Percentiles rank a stretch among this genome's conserved stretches.
These are phyloP conservation scores for Malurus splendens DNA, from an alignment of 2,797 vertebrate genomes.

Conservation along the genomic window DNA sequence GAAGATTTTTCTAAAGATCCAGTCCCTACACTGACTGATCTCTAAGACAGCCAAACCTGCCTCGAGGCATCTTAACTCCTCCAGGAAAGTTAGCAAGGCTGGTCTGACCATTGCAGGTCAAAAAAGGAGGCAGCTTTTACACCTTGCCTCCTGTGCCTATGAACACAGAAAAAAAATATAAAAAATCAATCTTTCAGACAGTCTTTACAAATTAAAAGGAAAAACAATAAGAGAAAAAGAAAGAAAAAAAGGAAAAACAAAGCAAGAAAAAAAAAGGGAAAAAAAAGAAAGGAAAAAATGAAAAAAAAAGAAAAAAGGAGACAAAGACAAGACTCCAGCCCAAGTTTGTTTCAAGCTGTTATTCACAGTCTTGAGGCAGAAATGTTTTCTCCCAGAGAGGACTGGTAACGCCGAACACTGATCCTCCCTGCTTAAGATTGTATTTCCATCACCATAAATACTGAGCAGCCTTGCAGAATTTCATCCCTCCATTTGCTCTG, in stretches of 20 bases:
- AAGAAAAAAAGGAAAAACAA: neutral
- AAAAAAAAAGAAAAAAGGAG: neutral
- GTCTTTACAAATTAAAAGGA: neutral
- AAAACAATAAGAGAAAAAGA: accelerated
- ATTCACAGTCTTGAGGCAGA: neutral
- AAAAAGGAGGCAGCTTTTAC: neutral
- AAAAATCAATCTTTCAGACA: neutral
- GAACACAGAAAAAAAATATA: neutral
- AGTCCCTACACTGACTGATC: neutral
- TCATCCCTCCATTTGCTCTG: neutral
- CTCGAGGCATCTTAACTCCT: neutral
- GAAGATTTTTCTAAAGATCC: neutral
- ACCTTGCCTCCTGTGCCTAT: neutral
- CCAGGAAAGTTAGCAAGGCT: neutral
- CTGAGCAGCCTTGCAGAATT: slow-evolving; percentile 7
- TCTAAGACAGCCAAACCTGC: neutral
- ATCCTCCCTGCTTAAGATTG: slow-evolving; percentile 2
- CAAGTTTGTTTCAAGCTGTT: neutral
- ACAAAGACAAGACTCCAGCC: neutral
- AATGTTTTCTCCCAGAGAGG: neutral
- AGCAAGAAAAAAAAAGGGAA: neutral
- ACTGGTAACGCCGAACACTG: neutral
- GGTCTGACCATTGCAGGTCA: neutral
- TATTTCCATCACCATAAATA: slow-evolving; percentile 1
- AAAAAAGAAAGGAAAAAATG: no score